Evolutionary conservation across 2,113 vertebrate genomes (phyloP), one percentile per base, ranked within the genome.

Genomic region (Psammodynastes pulverulentus): DNA sequence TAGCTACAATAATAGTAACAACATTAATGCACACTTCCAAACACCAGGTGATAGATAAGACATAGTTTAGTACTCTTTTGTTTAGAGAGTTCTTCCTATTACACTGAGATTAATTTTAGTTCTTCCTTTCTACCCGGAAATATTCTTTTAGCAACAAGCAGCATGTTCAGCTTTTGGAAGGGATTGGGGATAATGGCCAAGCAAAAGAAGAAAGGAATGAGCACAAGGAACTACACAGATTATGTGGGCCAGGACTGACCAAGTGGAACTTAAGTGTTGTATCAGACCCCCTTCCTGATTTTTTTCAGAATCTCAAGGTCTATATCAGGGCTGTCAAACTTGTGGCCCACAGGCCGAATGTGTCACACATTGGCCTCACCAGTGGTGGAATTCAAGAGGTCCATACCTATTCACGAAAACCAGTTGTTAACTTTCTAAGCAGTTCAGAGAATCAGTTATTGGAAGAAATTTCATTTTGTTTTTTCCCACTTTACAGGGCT

Each of bases 21-120:
- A 23, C 39, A 92, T 85, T 86, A 89, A 92, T 67, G 88, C 91
- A 62, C 45, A 89, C n/a, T 54, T 89, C 45, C 88, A 92, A 92
- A 85, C 39, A 48, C n/a, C 29, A 54, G 46, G 53, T 21, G 34
- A 84, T 23, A 62, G n/a, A 89, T 46, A 84, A 89, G 62, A 46
- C 29, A 52, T 86, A n/a, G 10, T 86, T 86, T 62, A 12, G 8
- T 62, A 15, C 9, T 51, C 48, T 92, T 54, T 88, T 88, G 48
- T 52, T 79, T 56, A 45, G 53, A 43, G 72, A 12, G 12, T 85
- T 53, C 43, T 23, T 23, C 29, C 12, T 4, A 48, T 19, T 90
- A 53, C 26, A 88, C 19, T 51, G 52, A 89, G 72, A 58, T 85
- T 88, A 17, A 86, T 46, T 89, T 85, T 2, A 45, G 9, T 85